A percentile compares a stretch with the other conserved stretches of the same genome.
Evolutionary conservation across 2,797 vertebrate species (phyloP).

Genomic region (Galagoides demidoff): DNA sequence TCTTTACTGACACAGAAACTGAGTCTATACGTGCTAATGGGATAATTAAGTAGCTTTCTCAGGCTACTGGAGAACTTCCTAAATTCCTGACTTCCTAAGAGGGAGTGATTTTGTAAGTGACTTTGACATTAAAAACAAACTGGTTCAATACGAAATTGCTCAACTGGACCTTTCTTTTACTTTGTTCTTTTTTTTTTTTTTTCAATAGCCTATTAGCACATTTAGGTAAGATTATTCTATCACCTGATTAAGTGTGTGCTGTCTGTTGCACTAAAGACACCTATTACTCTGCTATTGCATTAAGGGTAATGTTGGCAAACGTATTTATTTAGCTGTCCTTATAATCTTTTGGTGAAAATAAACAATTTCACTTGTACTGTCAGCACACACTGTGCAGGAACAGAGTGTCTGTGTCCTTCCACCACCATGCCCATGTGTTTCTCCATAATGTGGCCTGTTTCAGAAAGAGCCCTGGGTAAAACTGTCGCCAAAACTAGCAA

Average conservation of each 20-base stretch:
- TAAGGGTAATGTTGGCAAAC: background rate
- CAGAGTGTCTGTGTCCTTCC: background rate
- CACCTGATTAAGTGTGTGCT: slow-evolving; percentile 61
- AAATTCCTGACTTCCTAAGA: slow-evolving; percentile 34
- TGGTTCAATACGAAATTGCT: slow-evolving; percentile 70
- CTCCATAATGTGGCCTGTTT: background rate
- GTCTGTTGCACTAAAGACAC: background rate
- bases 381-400: background rate
- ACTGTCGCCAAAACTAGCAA: background rate
- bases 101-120: slow-evolving; percentile 70
- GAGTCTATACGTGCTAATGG: background rate
- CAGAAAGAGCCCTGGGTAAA: background rate
- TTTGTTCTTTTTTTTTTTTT: background rate
- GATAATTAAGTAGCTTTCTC: slow-evolving; percentile 57
- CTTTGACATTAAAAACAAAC: slow-evolving; percentile 68
- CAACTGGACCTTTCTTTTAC: slow-evolving; percentile 48
- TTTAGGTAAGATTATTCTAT: slow-evolving; percentile 63
- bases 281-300: slow-evolving; percentile 42
- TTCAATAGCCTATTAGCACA: slow-evolving; percentile 17
- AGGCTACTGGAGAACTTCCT: slow-evolving; percentile 50
- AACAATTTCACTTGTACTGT: background rate
- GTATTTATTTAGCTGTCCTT: slow-evolving; percentile 36
- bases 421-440: background rate
- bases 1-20: slow-evolving; percentile 38
- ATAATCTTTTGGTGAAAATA: slow-evolving; percentile 14